Evolutionary conservation across 2,113 vertebrate genomes (phyloP).

Genomic region (Eulemur rufifrons): DNA sequence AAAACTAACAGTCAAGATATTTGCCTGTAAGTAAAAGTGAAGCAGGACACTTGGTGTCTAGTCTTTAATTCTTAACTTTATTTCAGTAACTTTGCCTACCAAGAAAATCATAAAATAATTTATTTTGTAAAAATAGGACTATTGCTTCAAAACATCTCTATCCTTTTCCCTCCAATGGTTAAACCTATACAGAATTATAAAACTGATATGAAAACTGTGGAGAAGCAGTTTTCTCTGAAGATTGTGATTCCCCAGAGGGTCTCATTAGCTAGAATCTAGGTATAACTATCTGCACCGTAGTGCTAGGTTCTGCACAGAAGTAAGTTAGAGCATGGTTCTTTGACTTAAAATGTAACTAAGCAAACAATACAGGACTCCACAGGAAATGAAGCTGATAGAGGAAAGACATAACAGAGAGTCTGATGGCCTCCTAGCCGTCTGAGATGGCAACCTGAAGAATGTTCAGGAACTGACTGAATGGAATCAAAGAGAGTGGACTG

Average conservation of each 20-base stretch:
- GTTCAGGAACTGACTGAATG: background rate
- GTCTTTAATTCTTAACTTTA: conserved; percentile 25
- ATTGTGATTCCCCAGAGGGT: background rate
- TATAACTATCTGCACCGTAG: background rate
- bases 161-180: background rate
- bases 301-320: background rate
- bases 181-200: conserved; percentile 26
- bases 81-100: background rate
- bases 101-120: background rate
- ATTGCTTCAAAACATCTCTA: conserved; percentile 9
- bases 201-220: conserved; percentile 15
- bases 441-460: background rate
- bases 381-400: background rate
- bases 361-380: background rate
- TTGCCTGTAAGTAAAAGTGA: conserved; percentile 5
- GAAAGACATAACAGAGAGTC: background rate
- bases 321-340: conserved; percentile 1
- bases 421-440: background rate
- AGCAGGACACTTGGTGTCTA: background rate
- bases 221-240: background rate
- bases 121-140: conserved; percentile 32
- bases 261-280: background rate
- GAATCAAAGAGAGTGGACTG: background rate
- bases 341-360: conserved; percentile 23
- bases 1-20: background rate